Conservation (phyloP, 1,140 invertebrate species). For the Dreissena polymorpha region DNA sequence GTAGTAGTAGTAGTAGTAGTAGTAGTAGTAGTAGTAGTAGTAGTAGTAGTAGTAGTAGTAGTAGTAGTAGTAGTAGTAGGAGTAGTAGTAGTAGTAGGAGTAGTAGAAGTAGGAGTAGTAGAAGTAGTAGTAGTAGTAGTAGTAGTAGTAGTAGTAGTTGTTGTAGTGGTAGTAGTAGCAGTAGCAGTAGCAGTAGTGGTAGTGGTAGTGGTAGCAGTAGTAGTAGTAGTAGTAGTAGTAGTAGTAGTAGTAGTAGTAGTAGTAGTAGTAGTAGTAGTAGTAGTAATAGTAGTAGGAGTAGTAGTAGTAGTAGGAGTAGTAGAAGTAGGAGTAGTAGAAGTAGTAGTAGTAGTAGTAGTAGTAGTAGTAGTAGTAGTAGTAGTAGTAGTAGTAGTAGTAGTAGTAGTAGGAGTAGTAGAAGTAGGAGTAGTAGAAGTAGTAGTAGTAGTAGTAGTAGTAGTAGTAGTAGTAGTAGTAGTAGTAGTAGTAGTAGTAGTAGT, state of each 20-base stretch:
- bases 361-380: background rate
- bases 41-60: conserved; percentile 21
- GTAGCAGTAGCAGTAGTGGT: no score
- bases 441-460: conserved; percentile 2
- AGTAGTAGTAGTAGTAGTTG: conserved; percentile 7
- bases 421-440: background rate
- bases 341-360: conserved; percentile 3
- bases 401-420: background rate
- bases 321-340: no score
- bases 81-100: conserved; percentile 20
- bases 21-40: conserved; percentile 19
- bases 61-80: conserved; percentile 6
- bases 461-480: conserved; percentile 3
- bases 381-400: background rate
- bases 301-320: conserved; percentile 2
- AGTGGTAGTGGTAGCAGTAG: background rate
- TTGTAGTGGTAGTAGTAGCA: no score
- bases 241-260: background rate
- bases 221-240: conserved; percentile 1
- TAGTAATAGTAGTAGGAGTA: background rate
- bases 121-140: no score
- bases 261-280: conserved; percentile 2
- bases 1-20: conserved; percentile 25
- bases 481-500: background rate
- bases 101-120: no score